Percentiles rank a stretch among this genome's conserved stretches.
Conservation (phyloP, 2,113 vertebrate genomes). For the Oryzias celebensis region DNA sequence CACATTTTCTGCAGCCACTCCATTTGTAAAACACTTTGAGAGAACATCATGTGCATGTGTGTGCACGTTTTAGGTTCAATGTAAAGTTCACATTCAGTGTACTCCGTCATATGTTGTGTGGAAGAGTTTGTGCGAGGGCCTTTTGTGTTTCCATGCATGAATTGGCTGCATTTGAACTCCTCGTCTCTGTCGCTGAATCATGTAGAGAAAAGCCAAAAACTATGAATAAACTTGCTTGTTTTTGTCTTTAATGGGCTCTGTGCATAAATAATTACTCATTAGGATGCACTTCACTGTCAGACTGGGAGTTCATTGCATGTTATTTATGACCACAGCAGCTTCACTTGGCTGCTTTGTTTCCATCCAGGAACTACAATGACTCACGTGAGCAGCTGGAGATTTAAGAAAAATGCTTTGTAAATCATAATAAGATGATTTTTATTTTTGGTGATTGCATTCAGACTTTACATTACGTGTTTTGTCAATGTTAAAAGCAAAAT, state of each 20-base stretch:
- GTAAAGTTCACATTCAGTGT: background rate
- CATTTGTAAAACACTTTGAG: conserved; percentile 3
- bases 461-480: background rate
- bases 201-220: conserved; percentile 16
- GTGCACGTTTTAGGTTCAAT: background rate
- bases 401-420: background rate
- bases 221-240: conserved; percentile 29
- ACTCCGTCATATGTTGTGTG: background rate
- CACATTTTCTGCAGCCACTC: conserved; percentile 8
- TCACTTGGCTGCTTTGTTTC: background rate
- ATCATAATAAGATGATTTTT: background rate
- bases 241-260: conserved; percentile 2
- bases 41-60: background rate
- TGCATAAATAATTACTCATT: conserved; percentile 3
- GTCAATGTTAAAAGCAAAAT: too few relatives aligned
- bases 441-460: background rate
- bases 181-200: conserved; percentile 32
- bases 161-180: conserved; percentile 23
- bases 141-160: background rate
- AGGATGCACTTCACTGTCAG: background rate
- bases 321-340: conserved; percentile 23
- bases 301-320: background rate
- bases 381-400: background rate
- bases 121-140: background rate
- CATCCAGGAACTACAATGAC: background rate